Base-by-base conservation (phyloP, 2,113 vertebrate genomes). In the Erinaceus europaeus region DNA sequence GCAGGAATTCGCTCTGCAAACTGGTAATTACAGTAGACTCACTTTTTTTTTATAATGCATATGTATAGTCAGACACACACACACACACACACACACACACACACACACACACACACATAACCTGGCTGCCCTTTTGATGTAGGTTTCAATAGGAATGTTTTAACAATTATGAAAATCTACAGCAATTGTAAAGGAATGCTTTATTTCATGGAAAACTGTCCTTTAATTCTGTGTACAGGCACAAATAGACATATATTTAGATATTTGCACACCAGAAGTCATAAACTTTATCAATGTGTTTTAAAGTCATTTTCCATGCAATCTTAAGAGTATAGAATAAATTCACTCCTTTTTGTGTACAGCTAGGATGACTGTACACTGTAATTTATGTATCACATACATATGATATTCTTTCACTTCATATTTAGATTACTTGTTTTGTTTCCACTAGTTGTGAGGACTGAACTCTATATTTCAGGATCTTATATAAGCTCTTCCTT, bases 1-100 rank as follows among this genome's bases (percentile, higher is more conserved):
- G 95, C 95, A 98, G 97, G 97, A 98, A 98, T 98, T 98, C 82
- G 95, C 95, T 97, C 95, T 97, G 97, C 96, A 97, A 98, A 97
- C 97, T 97, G 97, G 97, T 98, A 98, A 98, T 98, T 98, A 98
- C 97, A 97, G 95, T 90, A 96, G 97, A 97, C 96, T 98, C 94
- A 96, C 95, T 97, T 97, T 98, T 97, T 97, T 98, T 97, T 96
- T 96, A 97, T 97, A 97, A 97, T 97, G 96, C 97, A 97, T 97
- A 97, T 97, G 97, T 97, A 97, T 95, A 97, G 96, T 95, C 96
- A 97, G 95, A 94, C 90, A 96, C 91, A 96, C 97, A 94, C 96
- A 97, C 78, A n/a, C n/a, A n/a, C n/a, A n/a, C n/a, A n/a, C n/a
- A n/a, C n/a, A n/a, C 96, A 97, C 95, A 94, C 90, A 96, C 91